Percentiles rank a stretch among this genome's conserved stretches.
Evolutionary conservation across 1,140 invertebrate genomes (phyloP).

Genomic region (Hormaphis cornu): DNA sequence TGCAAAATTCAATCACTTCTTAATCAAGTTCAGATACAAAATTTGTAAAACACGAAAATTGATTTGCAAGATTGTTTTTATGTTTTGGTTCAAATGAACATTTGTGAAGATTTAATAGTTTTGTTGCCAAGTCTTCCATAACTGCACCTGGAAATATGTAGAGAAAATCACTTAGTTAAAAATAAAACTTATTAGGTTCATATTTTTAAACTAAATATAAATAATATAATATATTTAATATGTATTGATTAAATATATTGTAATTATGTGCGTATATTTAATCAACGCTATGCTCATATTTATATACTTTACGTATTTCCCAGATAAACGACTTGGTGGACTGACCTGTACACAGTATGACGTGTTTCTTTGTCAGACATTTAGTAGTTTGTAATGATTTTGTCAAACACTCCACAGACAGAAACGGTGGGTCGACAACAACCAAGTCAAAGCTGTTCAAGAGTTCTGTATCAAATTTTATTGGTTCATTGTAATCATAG

Average conservation of each 20-base stretch:
- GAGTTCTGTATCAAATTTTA: slow-evolving; percentile 55
- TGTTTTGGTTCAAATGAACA: slow-evolving; percentile 70
- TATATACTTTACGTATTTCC: too few species aligned
- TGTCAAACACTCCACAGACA: slow-evolving; percentile 82
- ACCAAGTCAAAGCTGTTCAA: slow-evolving; percentile 67
- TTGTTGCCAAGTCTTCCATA: slow-evolving; percentile 60
- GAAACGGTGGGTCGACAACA: slow-evolving; percentile 86
- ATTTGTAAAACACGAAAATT: slow-evolving; percentile 84
- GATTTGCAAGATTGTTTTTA: slow-evolving; percentile 81
- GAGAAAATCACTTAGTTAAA: slow-evolving; percentile 32
- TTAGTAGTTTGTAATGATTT: slow-evolving; percentile 74
- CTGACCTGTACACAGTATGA: slow-evolving; percentile 81
- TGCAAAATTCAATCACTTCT: too few species aligned
- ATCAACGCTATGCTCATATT: too few species aligned
- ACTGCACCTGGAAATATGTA: slow-evolving; percentile 52
- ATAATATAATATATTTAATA: too few species aligned
- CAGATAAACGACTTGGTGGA: background rate
- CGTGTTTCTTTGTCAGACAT: slow-evolving; percentile 64
- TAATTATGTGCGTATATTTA: too few species aligned
- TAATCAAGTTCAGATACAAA: slow-evolving; percentile 46
- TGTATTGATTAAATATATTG: too few species aligned
- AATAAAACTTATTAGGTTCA: background rate
- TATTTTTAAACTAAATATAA: too few species aligned
- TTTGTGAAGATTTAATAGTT: slow-evolving; percentile 55
- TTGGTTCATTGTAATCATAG: slow-evolving; percentile 81